Conservation (phyloP, 2,888 invertebrate genomes). For the Magallana nippona region DNA sequence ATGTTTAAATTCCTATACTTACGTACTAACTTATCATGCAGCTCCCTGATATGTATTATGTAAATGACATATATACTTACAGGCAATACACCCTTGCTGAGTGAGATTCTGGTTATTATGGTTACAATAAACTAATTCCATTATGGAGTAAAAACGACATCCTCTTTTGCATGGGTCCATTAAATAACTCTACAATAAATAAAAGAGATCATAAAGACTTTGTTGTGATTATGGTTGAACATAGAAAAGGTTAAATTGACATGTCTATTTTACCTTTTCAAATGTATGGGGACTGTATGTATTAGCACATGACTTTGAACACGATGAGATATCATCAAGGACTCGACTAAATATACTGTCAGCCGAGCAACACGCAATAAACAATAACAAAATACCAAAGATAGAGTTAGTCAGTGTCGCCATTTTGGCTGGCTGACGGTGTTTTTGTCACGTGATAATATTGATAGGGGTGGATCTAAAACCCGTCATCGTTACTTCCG, state of each 20-base stretch:
- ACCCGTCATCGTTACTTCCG: too few relatives aligned
- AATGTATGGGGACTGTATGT: constrained; percentile 71
- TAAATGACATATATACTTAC: too few relatives aligned
- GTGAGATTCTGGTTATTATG: constrained; percentile 67
- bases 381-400: constrained; percentile 51
- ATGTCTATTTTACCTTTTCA: constrained; percentile 63
- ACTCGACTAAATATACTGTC: constrained; percentile 58
- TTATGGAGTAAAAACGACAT: constrained; percentile 74
- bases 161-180: constrained; percentile 72
- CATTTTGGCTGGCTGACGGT: constrained; percentile 58
- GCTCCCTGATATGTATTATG: too few relatives aligned
- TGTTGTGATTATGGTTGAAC: not conserved
- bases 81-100: constrained; percentile 66
- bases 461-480: too few relatives aligned
- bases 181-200: constrained; percentile 66
- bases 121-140: constrained; percentile 72
- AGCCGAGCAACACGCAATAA: constrained; percentile 44
- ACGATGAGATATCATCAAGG: constrained; percentile 61
- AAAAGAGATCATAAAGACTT: constrained; percentile 7
- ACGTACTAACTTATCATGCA: too few relatives aligned
- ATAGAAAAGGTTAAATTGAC: not conserved
- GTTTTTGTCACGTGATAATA: constrained; percentile 59
- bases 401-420: constrained; percentile 55
- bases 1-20: too few relatives aligned
- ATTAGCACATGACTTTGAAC: constrained; percentile 69